Base-by-base conservation (phyloP, 2,888 invertebrate species). In the Diloba caeruleocephala region DNA sequence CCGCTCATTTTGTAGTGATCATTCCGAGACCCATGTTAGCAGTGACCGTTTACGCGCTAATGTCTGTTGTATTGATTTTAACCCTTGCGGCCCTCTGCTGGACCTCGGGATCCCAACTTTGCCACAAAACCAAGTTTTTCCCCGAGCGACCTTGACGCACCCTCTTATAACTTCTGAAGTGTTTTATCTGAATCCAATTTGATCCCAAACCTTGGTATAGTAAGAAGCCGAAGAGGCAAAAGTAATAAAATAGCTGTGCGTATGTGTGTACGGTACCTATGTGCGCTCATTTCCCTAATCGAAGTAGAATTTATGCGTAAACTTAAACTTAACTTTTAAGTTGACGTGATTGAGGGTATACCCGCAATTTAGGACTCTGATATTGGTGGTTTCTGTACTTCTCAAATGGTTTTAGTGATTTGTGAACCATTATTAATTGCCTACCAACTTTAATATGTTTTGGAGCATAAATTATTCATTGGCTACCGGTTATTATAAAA, bases 231-330 rank as follows among this genome's bases (percentile, higher is more conserved):
- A 28, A 44, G 23, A 5, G 25, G 43, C 28, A 32, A 17, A 29
- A 32, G 33, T 41, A 23, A 37, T 62, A 42, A 34, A 42, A 45
- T 43, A 26, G 41, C 7, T 25, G 13, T 2, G 13, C 1, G 8
- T 14, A 14, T 3, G 17, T 3, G 37, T 19, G 36, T 49, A 36
- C 28, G 26, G 21, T 42, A 43, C 23, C n/a, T 31, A 14, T 29
- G 26, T 51, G 10, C 28, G n/a, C 26, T 33, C 45, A 42, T 39
- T 55, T 45, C 34, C 26, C 13, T 46, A 36, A 42, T 38, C 34
- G 55, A 38, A 23, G 37, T 28, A 12, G 2, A 39, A 68, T 68
- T 43, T 46, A 46, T 39, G 26, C 12, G 21, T 29, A 15, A 46
- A 62, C 29, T 62, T 52, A n/a, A 34, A 28, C 10, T 26, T 6